Conservation (phyloP, 2,888 invertebrate species). For the Conomelus anceps region DNA sequence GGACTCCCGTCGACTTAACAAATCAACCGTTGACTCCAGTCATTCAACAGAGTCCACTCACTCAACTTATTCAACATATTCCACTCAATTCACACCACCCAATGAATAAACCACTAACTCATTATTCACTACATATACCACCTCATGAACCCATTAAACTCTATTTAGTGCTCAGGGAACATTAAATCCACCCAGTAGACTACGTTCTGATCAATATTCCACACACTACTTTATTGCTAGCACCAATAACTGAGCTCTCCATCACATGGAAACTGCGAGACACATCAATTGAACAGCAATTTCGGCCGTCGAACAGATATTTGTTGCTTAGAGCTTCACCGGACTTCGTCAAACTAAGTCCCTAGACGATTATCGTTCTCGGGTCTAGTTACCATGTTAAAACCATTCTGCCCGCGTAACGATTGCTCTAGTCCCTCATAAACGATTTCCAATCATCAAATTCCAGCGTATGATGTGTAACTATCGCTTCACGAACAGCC, state of each 20-base stretch:
- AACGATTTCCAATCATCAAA: background rate
- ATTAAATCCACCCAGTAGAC: background rate
- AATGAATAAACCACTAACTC: background rate
- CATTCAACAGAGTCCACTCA: no score
- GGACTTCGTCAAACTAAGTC: background rate
- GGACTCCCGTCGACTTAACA: no score
- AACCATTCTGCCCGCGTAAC: no score
- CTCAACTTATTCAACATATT: no score
- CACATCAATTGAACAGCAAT: background rate
- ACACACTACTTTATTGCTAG: background rate
- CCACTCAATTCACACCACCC: no score
- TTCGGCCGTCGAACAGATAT: background rate
- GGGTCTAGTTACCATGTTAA: background rate
- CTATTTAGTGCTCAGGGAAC: background rate
- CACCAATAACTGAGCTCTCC: background rate
- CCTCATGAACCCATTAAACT: background rate
- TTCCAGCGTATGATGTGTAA: background rate
- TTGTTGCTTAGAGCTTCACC: background rate
- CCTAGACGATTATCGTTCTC: background rate
- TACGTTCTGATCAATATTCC: background rate
- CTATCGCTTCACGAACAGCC: background rate
- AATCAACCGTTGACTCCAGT: no score
- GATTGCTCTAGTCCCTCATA: background rate
- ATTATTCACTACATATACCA: background rate
- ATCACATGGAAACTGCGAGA: background rate